These are phyloP conservation scores for Neoaliturus tenellus DNA, from an alignment of 2,888 invertebrate species.

Conservation along the genomic window DNA sequence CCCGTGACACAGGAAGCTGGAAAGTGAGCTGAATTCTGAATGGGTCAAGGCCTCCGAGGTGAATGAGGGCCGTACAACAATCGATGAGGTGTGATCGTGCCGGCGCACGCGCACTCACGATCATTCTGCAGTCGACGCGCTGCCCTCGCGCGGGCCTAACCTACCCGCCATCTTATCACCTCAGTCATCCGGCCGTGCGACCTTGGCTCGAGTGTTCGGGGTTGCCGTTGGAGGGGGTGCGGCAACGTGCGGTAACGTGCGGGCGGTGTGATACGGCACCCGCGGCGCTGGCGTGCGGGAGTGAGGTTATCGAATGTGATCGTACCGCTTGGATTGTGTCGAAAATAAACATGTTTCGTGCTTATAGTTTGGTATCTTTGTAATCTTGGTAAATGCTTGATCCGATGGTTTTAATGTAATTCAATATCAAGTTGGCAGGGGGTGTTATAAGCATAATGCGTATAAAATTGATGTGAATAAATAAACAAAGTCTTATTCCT, in stretches of 20 bases:
- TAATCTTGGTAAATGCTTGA: too few species aligned
- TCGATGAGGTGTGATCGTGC: slow-evolving; percentile 1
- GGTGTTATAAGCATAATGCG: too few species aligned
- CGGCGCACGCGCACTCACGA: slow-evolving; percentile 7
- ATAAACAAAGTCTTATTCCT: too few species aligned
- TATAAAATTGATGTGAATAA: too few species aligned
- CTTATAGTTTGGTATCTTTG: too few species aligned
- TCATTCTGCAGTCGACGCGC: neutral
- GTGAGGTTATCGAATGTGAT: neutral
- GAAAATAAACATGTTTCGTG: too few species aligned
- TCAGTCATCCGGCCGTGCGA: neutral
- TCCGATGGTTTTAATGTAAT: too few species aligned
- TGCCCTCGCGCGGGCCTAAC: slow-evolving; percentile 7
- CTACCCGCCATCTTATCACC: slow-evolving; percentile 21
- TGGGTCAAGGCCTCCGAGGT: neutral
- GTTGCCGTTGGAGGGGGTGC: neutral
- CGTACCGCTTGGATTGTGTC: neutral
- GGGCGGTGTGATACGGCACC: neutral
- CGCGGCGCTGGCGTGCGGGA: neutral
- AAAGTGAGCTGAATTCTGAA: slow-evolving; percentile 83
- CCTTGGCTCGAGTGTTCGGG: neutral
- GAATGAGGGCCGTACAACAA: slow-evolving; percentile 17
- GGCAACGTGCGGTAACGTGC: neutral
- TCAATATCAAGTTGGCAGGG: too few species aligned
- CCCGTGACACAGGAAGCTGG: slow-evolving; percentile 77